A percentile compares a stretch with the other conserved stretches of the same genome.
phyloP scores from a whole-genome alignment of 1,140 invertebrate species.

The Drosophila mayri region DNA sequence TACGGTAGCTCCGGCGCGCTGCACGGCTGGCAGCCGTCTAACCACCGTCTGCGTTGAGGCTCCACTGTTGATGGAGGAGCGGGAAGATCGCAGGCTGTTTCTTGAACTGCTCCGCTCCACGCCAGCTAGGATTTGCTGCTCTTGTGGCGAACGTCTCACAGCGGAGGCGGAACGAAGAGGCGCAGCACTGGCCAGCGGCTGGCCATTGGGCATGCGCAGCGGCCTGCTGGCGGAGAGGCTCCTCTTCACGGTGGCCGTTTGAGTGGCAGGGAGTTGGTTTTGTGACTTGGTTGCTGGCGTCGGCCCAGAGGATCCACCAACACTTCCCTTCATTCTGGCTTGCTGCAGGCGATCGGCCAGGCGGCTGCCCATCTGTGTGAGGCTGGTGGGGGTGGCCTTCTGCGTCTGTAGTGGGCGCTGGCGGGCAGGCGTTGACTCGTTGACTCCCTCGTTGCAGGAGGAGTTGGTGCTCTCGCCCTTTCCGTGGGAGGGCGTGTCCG shows the following conservation, averaged over 20 bases:
- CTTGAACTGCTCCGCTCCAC: constrained; percentile 88
- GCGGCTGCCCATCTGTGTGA: constrained; percentile 70
- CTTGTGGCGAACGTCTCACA: constrained; percentile 76
- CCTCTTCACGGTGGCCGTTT: constrained; percentile 49
- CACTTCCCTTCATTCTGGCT: constrained; percentile 50
- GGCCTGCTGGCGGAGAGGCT: constrained; percentile 66
- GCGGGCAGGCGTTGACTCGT: constrained; percentile 53
- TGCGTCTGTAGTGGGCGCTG: constrained; percentile 61
- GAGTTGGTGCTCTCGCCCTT: constrained; percentile 86
- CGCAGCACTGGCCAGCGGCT: constrained; percentile 42
- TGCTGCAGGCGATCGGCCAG: constrained; percentile 74
- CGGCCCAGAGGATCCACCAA: constrained; percentile 11
- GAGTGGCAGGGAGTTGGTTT: constrained; percentile 46
- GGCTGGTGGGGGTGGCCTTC: constrained; percentile 63
- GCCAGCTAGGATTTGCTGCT: constrained; percentile 83
- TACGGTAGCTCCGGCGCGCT: constrained; percentile 64
- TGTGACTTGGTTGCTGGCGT: constrained; percentile 53
- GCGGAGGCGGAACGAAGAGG: constrained; percentile 51
- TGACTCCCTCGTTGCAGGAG: constrained; percentile 87
- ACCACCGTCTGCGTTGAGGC: constrained; percentile 92
- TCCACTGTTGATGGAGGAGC: constrained; percentile 92
- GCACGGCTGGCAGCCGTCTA: constrained; percentile 86
- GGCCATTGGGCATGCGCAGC: constrained; percentile 73
- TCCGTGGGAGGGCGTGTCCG: constrained; percentile 92
- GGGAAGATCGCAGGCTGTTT: constrained; percentile 91